Percentiles rank a stretch among this genome's conserved stretches.
Evolutionary conservation across 2,113 vertebrate genomes (phyloP).

Genomic region (Larimichthys crocea): DNA sequence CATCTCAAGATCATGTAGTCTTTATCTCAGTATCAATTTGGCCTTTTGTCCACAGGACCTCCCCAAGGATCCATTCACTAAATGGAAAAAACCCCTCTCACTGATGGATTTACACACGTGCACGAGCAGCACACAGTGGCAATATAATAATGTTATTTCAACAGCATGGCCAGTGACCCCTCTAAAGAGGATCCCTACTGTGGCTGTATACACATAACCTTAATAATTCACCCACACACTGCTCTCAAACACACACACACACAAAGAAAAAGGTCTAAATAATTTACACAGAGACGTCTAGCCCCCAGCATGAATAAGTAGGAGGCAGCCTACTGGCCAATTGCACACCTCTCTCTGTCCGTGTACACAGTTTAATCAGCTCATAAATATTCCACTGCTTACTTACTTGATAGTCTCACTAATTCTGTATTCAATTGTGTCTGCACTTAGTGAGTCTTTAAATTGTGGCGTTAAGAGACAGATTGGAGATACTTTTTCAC

Average conservation of each 20-base stretch:
- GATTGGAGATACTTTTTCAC: conserved; percentile 20
- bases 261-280: conserved; percentile 75
- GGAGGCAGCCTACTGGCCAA: conserved; percentile 56
- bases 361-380: conserved; percentile 73
- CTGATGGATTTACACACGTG: conserved; percentile 49
- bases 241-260: conserved; percentile 31
- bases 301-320: conserved; percentile 78
- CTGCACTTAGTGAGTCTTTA: conserved; percentile 50
- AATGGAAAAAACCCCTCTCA: conserved; percentile 56
- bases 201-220: conserved; percentile 71
- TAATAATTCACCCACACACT: conserved; percentile 71
- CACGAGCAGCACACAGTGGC: conserved; percentile 38
- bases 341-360: conserved; percentile 50
- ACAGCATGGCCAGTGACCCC: conserved; percentile 73
- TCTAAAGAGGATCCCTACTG: conserved; percentile 71
- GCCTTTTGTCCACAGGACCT: conserved; percentile 63
- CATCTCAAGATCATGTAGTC: conserved; percentile 25
- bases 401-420: conserved; percentile 72
- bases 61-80: conserved; percentile 73
- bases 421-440: conserved; percentile 71
- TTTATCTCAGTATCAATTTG: conserved; percentile 59
- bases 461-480: conserved; percentile 27
- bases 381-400: conserved; percentile 74
- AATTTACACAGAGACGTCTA: conserved; percentile 78
- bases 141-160: conserved; percentile 75